Conservation (phyloP, 2,797 vertebrate species). For the Pangasius larnaudii region DNA sequence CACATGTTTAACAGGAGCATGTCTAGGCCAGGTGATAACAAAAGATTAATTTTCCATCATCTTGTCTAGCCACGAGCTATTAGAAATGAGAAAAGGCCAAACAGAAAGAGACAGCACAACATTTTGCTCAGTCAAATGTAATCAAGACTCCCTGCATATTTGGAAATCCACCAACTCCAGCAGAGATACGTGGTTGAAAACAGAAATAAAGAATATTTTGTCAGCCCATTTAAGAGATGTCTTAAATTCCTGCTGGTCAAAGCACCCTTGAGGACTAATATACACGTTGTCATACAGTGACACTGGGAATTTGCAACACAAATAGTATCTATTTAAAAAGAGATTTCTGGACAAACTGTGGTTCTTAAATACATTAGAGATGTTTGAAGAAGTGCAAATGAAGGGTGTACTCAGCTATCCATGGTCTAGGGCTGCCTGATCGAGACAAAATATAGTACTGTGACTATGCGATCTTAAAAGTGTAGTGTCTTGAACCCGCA, state of each 20-base stretch:
- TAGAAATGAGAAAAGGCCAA: neutral
- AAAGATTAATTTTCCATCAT: slow-evolving; percentile 5
- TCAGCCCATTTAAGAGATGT: neutral
- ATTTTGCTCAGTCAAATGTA: slow-evolving; percentile 39
- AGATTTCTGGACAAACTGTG: neutral
- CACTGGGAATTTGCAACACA: neutral
- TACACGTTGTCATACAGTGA: neutral
- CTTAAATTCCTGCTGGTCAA: slow-evolving; percentile 17
- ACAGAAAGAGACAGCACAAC: slow-evolving; percentile 2
- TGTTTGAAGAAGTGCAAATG: neutral
- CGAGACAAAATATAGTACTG: neutral
- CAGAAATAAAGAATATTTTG: slow-evolving; percentile 33
- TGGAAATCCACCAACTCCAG: slow-evolving; percentile 40
- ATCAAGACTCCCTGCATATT: slow-evolving; percentile 34
- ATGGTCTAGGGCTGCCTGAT: neutral
- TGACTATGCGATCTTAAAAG: neutral
- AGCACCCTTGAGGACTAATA: slow-evolving; percentile 5
- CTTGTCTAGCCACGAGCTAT: neutral
- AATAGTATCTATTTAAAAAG: neutral
- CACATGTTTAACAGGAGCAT: neutral
- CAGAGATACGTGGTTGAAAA: slow-evolving; percentile 4
- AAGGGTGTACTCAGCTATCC: neutral
- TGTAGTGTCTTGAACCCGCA: neutral
- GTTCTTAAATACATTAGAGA: neutral
- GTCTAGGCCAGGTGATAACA: slow-evolving; percentile 19